These are phyloP conservation scores for Lissocephala sabroskyi DNA, from an alignment of 2,888 invertebrate species.

Conservation along the genomic window DNA sequence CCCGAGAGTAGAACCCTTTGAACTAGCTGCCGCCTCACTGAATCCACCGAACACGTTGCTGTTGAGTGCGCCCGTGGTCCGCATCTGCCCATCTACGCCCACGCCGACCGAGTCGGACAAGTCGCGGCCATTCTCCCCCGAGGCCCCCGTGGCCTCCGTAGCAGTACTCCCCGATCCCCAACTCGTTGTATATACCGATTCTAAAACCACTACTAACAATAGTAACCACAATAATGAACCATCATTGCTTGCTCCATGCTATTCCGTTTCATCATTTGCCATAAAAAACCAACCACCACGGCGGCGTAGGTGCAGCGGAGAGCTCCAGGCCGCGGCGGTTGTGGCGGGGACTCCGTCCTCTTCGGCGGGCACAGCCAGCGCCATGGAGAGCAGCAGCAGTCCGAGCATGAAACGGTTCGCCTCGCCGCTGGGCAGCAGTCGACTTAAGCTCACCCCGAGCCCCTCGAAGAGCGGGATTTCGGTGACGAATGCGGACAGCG, in stretches of 20 bases:
- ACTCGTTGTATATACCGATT: slow-evolving; percentile 54
- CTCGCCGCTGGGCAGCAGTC: slow-evolving; percentile 73
- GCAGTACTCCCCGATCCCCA: slow-evolving; percentile 29
- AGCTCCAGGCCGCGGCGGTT: slow-evolving; percentile 47
- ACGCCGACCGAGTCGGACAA: slow-evolving; percentile 68
- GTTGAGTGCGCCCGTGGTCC: slow-evolving; percentile 53
- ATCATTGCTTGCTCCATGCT: slow-evolving; percentile 72
- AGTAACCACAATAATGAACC: slow-evolving; percentile 69
- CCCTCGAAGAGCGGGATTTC: slow-evolving; percentile 73
- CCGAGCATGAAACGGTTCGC: slow-evolving; percentile 49
- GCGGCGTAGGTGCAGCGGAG: slow-evolving; percentile 67
- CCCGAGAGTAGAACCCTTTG: slow-evolving; percentile 9
- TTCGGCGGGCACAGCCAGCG: slow-evolving; percentile 32
- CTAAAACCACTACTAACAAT: slow-evolving; percentile 62
- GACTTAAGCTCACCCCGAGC: slow-evolving; percentile 74
- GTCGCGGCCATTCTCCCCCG: slow-evolving; percentile 29
- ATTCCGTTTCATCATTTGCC: slow-evolving; percentile 61
- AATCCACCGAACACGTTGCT: slow-evolving; percentile 31
- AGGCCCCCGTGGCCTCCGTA: too few relatives aligned
- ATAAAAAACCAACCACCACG: slow-evolving; percentile 49
- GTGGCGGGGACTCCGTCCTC: slow-evolving; percentile 55
- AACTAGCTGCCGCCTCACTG: neutral
- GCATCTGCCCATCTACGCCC: slow-evolving; percentile 68
- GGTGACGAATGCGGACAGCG: slow-evolving; percentile 53
- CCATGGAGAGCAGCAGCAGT: slow-evolving; percentile 32